phyloP scores from a whole-genome alignment of 2,888 invertebrate species.

The Punctoribates punctum region DNA sequence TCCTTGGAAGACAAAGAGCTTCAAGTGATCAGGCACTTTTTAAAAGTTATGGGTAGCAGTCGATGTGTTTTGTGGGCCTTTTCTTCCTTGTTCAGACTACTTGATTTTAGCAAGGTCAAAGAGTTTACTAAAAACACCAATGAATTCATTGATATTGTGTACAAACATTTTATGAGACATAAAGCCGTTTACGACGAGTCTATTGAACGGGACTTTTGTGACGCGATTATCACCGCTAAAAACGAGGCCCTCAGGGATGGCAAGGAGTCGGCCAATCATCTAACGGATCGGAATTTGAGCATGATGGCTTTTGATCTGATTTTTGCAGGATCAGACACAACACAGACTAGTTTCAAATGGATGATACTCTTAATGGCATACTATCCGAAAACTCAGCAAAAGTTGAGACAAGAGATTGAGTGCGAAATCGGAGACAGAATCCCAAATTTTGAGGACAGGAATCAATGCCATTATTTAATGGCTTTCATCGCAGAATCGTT shows the following conservation, averaged over 20 bases:
- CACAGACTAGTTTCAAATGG: conserved; percentile 17
- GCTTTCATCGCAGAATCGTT: conserved; percentile 8
- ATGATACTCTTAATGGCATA: not conserved
- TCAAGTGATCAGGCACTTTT: conserved; percentile 69
- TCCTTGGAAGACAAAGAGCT: conserved; percentile 58
- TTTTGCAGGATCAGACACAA: conserved; percentile 35
- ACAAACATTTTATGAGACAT: too few relatives aligned
- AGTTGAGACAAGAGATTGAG: conserved; percentile 14
- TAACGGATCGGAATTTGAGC: conserved; percentile 3
- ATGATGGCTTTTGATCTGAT: not conserved
- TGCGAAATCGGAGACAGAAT: not conserved
- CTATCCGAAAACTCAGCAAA: conserved; percentile 12
- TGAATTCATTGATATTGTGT: too few relatives aligned
- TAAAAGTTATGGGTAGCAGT: too few relatives aligned
- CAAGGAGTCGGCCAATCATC: not conserved
- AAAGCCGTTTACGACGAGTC: too few relatives aligned
- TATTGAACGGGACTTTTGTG: not conserved
- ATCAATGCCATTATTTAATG: not conserved
- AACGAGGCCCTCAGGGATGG: not conserved
- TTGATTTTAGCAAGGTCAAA: too few relatives aligned
- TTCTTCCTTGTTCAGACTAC: too few relatives aligned
- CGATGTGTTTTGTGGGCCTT: too few relatives aligned
- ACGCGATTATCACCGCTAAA: not conserved
- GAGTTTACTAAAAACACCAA: too few relatives aligned
- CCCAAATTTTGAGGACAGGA: not conserved